These are phyloP conservation scores for Globicephala melas DNA, from an alignment of 2,113 vertebrate genomes.

Conservation along the genomic window DNA sequence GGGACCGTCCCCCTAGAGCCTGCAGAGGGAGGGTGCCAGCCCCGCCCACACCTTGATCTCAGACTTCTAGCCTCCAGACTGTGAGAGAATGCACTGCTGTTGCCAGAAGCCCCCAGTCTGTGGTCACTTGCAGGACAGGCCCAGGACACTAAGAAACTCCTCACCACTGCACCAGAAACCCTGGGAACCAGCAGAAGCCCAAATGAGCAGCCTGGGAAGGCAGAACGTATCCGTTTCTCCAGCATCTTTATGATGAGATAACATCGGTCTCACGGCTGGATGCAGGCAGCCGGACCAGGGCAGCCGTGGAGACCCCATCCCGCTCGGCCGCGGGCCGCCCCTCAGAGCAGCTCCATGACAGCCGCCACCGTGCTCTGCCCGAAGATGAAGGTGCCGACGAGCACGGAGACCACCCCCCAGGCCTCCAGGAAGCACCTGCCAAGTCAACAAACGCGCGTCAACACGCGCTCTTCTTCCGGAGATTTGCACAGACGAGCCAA, in stretches of 20 bases:
- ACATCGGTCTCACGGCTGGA: fast-evolving
- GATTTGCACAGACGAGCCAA: fast-evolving
- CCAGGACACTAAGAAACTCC: fast-evolving
- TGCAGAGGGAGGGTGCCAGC: fast-evolving
- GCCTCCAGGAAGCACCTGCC: constrained; percentile 84
- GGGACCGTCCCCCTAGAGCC: neutral
- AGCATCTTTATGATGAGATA: neutral
- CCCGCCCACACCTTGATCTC: neutral
- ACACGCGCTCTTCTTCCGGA: fast-evolving
- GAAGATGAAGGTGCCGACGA: constrained; percentile 92
- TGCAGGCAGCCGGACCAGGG: fast-evolving
- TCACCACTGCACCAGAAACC: neutral
- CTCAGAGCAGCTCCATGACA: constrained; percentile 84
- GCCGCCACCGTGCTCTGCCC: constrained; percentile 93
- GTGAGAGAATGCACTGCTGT: fast-evolving
- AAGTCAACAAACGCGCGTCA: fast-evolving
- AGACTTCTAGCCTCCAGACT: neutral
- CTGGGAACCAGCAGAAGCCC: neutral
- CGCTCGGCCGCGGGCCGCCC: fast-evolving
- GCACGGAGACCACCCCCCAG: constrained; percentile 89
- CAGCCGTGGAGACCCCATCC: fast-evolving
- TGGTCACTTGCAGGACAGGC: neutral
- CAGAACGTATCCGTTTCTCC: fast-evolving
- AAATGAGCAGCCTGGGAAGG: neutral
- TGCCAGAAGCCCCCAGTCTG: fast-evolving